Percentiles rank a stretch among this genome's conserved stretches.
These are phyloP conservation scores for Phylloscopus whistleri DNA, from an alignment of 2,113 vertebrate species.

Conservation along the genomic window DNA sequence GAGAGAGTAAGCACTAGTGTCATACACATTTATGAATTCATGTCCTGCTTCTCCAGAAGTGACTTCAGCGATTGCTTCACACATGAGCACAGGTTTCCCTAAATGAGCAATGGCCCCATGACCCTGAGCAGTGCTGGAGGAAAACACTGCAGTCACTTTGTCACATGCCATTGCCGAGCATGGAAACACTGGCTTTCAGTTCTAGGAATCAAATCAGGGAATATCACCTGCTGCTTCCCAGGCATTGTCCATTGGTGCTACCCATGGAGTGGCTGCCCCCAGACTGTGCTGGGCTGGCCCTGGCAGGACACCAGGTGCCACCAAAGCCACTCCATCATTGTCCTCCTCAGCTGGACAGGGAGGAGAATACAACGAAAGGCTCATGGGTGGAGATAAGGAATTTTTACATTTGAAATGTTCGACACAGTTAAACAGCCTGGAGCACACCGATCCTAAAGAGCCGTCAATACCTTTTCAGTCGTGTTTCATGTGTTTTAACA, in stretches of 20 bases:
- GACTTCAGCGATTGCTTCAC: constrained; percentile 15
- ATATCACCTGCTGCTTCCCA: neutral
- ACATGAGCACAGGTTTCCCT: neutral
- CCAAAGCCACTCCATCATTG: neutral
- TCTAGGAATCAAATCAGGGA: neutral
- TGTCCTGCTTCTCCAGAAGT: neutral
- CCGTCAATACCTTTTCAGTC: neutral
- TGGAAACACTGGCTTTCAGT: accelerated
- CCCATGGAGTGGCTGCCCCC: accelerated
- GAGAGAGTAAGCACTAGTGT: neutral
- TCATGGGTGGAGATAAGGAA: neutral
- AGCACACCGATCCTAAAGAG: neutral
- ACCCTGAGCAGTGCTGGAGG: neutral
- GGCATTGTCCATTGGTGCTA: accelerated
- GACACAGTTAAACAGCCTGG: neutral
- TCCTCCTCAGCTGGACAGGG: neutral
- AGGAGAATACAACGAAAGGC: neutral
- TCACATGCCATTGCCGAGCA: neutral
- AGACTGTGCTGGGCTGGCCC: neutral
- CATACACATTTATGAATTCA: neutral
- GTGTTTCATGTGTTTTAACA: neutral
- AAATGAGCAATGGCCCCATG: neutral
- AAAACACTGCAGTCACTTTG: neutral
- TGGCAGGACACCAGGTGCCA: neutral
- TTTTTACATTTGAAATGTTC: neutral